These are phyloP conservation scores for Lasioglossum oenotherae DNA, from an alignment of 2,888 invertebrate genomes.

Conservation along the genomic window DNA sequence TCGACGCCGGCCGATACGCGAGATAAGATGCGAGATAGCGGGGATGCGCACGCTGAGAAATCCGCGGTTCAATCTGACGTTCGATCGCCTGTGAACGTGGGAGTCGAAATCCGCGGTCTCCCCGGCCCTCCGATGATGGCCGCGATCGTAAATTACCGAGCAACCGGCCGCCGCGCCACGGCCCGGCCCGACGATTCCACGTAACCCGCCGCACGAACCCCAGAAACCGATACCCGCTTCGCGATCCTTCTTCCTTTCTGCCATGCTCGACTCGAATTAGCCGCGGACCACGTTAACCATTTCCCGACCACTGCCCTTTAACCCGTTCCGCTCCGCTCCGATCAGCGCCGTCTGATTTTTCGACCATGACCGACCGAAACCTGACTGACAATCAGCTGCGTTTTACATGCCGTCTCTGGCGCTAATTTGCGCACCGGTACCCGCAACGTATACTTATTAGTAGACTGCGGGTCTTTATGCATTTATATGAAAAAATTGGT, in stretches of 20 bases:
- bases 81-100: slow-evolving; percentile 60
- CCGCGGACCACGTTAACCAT: slow-evolving; percentile 14
- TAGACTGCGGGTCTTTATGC: background rate
- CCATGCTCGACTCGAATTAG: slow-evolving; percentile 25
- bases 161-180: background rate
- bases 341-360: background rate
- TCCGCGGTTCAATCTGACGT: slow-evolving; percentile 53
- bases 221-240: slow-evolving; percentile 44
- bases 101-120: slow-evolving; percentile 37
- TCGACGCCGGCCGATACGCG: slow-evolving; percentile 48
- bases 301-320: background rate
- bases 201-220: slow-evolving; percentile 19
- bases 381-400: background rate
- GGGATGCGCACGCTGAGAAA: slow-evolving; percentile 63
- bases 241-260: slow-evolving; percentile 12
- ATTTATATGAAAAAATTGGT: no score
- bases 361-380: slow-evolving; percentile 1
- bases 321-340: background rate
- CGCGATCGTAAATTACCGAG: slow-evolving; percentile 51
- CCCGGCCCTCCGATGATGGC: slow-evolving; percentile 28
- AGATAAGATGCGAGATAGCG: slow-evolving; percentile 55
- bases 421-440: background rate
- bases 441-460: background rate
- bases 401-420: background rate
- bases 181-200: slow-evolving; percentile 19